Percentiles rank a stretch among this genome's conserved stretches.
These are phyloP conservation scores for Caerostris extrusa DNA, from an alignment of 1,140 invertebrate genomes.

Conservation along the genomic window DNA sequence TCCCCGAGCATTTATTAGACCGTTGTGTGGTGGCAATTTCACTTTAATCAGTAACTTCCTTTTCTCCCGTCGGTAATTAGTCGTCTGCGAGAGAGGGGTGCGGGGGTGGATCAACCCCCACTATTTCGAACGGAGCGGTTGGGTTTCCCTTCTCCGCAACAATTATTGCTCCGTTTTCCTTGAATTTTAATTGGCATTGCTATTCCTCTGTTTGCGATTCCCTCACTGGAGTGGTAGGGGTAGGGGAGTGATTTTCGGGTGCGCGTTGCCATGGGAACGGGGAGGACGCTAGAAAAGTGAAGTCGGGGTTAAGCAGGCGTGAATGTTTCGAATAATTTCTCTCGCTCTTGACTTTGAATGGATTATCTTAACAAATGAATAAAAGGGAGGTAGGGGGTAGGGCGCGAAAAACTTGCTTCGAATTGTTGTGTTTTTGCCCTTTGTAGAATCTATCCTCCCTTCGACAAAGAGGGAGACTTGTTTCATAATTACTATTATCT, in stretches of 20 bases:
- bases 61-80: conserved; percentile 4
- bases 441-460: too few species aligned
- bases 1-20: conserved; percentile 55
- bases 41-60: conserved; percentile 41
- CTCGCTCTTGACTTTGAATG: conserved; percentile 15
- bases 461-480: too few species aligned
- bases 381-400: neutral
- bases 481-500: too few species aligned
- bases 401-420: neutral
- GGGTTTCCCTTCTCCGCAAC: conserved; percentile 35
- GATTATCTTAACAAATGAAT: conserved; percentile 49
- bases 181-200: conserved; percentile 55
- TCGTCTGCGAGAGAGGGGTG: neutral
- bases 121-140: conserved; percentile 7
- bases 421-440: too few species aligned
- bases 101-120: neutral
- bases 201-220: conserved; percentile 36
- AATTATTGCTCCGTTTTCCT: conserved; percentile 51
- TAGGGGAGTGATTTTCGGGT: neutral
- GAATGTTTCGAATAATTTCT: conserved; percentile 30
- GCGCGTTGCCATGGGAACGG: conserved; percentile 12
- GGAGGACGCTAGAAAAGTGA: conserved; percentile 12
- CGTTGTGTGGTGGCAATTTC: conserved; percentile 45
- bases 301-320: conserved; percentile 41
- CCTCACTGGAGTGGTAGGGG: neutral